Percentiles rank a stretch among this genome's conserved stretches.
Conservation (phyloP, 2,797 vertebrate genomes). For the Rallus crepitans region DNA sequence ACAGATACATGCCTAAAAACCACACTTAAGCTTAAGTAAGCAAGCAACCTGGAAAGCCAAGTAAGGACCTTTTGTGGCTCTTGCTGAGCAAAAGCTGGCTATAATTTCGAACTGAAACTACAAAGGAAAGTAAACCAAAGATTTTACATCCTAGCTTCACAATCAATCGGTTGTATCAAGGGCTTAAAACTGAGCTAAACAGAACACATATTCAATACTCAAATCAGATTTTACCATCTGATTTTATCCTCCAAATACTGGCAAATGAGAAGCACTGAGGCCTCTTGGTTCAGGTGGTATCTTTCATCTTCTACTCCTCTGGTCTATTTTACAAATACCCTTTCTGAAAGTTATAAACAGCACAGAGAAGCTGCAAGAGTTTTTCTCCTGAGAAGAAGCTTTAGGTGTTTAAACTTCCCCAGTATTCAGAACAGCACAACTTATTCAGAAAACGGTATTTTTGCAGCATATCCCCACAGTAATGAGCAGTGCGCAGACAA, state of each 20-base stretch:
- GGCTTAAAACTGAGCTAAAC: not conserved
- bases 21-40: not conserved
- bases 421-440: not conserved
- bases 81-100: not conserved
- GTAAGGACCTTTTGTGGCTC: not conserved
- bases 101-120: not conserved
- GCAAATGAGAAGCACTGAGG: not conserved
- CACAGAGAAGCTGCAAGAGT: not conserved
- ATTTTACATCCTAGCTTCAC: not conserved
- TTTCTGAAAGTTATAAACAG: not conserved
- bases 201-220: not conserved
- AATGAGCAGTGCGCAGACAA: not conserved
- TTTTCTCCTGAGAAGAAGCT: not conserved
- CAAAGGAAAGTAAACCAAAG: not conserved
- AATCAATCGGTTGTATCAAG: not conserved
- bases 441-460: not conserved
- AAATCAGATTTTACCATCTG: not conserved
- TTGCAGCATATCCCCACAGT: not conserved
- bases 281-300: not conserved
- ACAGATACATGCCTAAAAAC: not conserved
- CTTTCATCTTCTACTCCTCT: not conserved
- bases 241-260: not conserved
- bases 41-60: not conserved
- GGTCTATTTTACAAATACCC: not conserved
- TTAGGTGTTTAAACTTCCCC: not conserved